Percentiles rank a stretch among this genome's conserved stretches.
Conservation (phyloP, 2,113 vertebrate genomes). For the Pyxicephalus adspersus region DNA sequence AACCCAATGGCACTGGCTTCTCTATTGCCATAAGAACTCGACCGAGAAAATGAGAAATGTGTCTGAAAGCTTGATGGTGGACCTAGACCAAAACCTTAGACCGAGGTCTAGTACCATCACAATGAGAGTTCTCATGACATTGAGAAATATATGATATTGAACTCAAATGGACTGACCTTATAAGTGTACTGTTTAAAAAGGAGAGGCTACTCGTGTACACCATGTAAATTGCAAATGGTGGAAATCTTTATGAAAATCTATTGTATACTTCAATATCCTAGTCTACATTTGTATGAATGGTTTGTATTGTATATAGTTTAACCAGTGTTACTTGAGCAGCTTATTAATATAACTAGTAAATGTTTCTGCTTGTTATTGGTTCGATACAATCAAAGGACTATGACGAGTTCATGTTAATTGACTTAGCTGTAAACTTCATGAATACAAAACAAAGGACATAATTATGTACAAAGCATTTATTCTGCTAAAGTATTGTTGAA, state of each 20-base stretch:
- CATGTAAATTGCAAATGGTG: conserved; percentile 82
- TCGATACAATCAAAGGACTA: conserved; percentile 81
- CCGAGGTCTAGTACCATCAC: too few species aligned
- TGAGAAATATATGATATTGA: too few species aligned
- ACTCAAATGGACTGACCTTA: too few species aligned
- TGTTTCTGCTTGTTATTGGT: conserved; percentile 95
- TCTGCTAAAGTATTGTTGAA: conserved; percentile 83
- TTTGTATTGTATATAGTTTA: conserved; percentile 99
- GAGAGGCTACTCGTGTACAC: conserved; percentile 66
- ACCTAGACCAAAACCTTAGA: too few species aligned
- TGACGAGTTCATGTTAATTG: conserved; percentile 84
- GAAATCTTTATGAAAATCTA: conserved; percentile 90
- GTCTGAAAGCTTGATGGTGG: too few species aligned
- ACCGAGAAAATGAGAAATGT: too few species aligned
- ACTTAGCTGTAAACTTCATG: conserved; percentile 93
- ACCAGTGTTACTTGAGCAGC: conserved; percentile 87
- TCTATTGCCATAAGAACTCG: too few species aligned
- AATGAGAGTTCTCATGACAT: too few species aligned
- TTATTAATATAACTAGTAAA: conserved; percentile 93
- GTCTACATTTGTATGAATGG: conserved; percentile 98
- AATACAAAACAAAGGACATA: conserved; percentile 77
- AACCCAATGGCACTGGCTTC: too few species aligned
- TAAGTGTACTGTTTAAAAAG: conserved; percentile 61
- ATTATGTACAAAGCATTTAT: conserved; percentile 94
- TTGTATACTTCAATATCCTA: conserved; percentile 97